Percentiles rank a stretch among this genome's conserved stretches.
Conservation (phyloP, 2,888 invertebrate species). For the Cryptophagus acutangulus region DNA sequence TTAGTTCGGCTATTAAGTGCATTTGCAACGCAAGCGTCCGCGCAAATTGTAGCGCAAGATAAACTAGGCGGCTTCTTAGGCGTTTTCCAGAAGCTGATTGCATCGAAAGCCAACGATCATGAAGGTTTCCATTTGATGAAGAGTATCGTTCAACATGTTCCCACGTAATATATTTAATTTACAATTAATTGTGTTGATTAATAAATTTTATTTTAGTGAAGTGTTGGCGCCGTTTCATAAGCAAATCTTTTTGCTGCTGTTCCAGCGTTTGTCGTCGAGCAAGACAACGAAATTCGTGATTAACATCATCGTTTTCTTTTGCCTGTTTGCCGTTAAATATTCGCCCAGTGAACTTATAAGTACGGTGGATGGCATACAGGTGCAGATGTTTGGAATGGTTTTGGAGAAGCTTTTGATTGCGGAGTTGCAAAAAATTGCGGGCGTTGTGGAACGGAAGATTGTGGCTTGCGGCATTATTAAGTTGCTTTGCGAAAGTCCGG, state of each 20-base stretch:
- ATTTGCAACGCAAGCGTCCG: slow-evolving; percentile 69
- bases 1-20: slow-evolving; percentile 87
- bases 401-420: slow-evolving; percentile 80
- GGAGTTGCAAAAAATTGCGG: slow-evolving; percentile 83
- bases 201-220: slow-evolving; percentile 52
- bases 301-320: slow-evolving; percentile 86
- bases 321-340: slow-evolving; percentile 76
- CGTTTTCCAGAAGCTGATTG: slow-evolving; percentile 93
- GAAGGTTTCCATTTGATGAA: slow-evolving; percentile 92
- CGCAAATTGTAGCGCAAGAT: slow-evolving; percentile 62
- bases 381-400: slow-evolving; percentile 95
- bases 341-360: slow-evolving; percentile 71
- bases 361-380: slow-evolving; percentile 80
- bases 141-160: slow-evolving; percentile 76
- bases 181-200: slow-evolving; percentile 1
- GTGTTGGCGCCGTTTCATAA: slow-evolving; percentile 72
- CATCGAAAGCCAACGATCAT: slow-evolving; percentile 92
- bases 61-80: slow-evolving; percentile 81
- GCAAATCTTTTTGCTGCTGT: slow-evolving; percentile 86
- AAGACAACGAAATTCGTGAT: slow-evolving; percentile 95
- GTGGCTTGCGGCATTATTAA: slow-evolving; percentile 86
- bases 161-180: slow-evolving; percentile 57
- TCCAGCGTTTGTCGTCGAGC: slow-evolving; percentile 85
- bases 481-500: slow-evolving; percentile 72
- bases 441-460: slow-evolving; percentile 79